Evolutionary conservation across 2,113 vertebrate genomes (phyloP), one percentile per base, ranked within the genome.

Genomic region (Turnix velox): DNA sequence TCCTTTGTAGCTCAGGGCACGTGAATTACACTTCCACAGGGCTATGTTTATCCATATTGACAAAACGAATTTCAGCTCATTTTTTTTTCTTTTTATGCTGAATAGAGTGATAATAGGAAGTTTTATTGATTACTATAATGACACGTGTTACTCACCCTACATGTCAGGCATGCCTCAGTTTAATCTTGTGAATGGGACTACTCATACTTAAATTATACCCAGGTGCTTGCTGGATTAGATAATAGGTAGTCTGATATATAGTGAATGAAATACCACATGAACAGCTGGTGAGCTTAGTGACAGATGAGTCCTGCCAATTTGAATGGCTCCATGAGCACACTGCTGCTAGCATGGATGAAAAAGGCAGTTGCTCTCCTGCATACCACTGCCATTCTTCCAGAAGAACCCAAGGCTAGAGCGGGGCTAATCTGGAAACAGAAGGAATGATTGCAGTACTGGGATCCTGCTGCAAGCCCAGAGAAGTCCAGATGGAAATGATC

Each of bases 161-260:
- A 6, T 25, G 46, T 27, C 30, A 66, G 65, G 27, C 27, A 14
- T 7, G 3, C 27, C 45, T 20, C 42, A 67, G 18, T 49, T 88
- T 62, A 81, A 18, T 12, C 6, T 1, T 8, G 13, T 81, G 68
- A 39, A 43, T 54, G 24, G 39, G 13, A 23, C 30, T 40, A 23
- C 10, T 66, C 30, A 5, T 35, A 35, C 9, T 77, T 23, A 40
- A 68, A 73, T 28, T 25, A 51, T 10, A 4, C 31, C 74, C 37
- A 33, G 28, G 42, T 52, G 85, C 16, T 40, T 79, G 67, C 24
- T 76, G 33, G 62, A 19, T 39, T 14, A 48, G 45, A 57, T 11
- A 18, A 22, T 2, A 62, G 25, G 9, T 31, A 58, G 22, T 28
- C 15, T 82, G 55, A 12, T 10, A 14, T 0, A 0, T 18, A 9